phyloP scores from a whole-genome alignment of 2,888 invertebrate species.

The Vandiemenella viatica region DNA sequence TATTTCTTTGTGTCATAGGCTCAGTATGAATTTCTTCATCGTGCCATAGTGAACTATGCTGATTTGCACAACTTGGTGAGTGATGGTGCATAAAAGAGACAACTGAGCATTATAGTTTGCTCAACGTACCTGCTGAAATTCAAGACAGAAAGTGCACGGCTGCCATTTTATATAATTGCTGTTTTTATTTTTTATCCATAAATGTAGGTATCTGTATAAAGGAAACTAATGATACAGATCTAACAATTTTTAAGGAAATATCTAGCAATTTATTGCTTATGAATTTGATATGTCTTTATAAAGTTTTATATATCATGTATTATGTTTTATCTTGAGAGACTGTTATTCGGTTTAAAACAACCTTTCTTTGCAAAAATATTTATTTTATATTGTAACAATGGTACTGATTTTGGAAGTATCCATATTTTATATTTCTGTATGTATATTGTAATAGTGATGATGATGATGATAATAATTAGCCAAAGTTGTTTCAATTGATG shows the following conservation, averaged over 20 bases:
- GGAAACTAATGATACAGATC: neutral
- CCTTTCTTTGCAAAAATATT: constrained; percentile 7
- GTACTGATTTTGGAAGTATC: constrained; percentile 8
- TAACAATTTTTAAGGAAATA: neutral
- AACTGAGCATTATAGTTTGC: neutral
- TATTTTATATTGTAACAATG: constrained; percentile 8
- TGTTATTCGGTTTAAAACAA: constrained; percentile 6
- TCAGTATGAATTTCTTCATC: constrained; percentile 85
- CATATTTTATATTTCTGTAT: constrained; percentile 4
- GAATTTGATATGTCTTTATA: constrained; percentile 9
- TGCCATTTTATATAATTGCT: constrained; percentile 4
- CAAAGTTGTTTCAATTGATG: neutral
- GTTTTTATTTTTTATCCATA: neutral
- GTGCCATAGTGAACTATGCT: constrained; percentile 78
- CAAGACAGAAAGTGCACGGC: neutral
- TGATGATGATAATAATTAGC: too few species aligned
- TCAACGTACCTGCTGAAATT: neutral
- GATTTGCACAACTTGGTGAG: constrained; percentile 62
- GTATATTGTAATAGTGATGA: too few species aligned
- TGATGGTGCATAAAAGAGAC: constrained; percentile 4
- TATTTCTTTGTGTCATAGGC: constrained; percentile 40
- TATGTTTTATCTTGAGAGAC: constrained; percentile 2
- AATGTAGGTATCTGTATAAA: neutral
- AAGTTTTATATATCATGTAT: constrained; percentile 10
- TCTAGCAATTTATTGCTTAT: neutral